Base-by-base conservation (phyloP, 2,113 vertebrate species). In the Morone saxatilis region DNA sequence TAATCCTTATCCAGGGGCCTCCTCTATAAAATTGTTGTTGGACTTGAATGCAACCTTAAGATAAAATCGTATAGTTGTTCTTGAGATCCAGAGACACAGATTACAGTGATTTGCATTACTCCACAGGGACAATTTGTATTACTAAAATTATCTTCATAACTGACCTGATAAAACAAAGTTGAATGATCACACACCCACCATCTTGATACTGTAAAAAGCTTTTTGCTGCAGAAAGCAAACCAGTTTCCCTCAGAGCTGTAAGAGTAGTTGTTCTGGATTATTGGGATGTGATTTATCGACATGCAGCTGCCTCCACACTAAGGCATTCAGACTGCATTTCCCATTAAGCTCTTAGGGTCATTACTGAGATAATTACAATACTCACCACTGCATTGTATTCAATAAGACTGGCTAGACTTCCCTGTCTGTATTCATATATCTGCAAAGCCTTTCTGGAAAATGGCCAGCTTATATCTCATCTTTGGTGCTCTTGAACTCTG, bases 301-400 rank as follows among this genome's bases (percentile, higher is more conserved):
- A 60, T 4, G 13, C 17, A 57, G 43, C 40, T 78, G 8, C 36
- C 38, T 53, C 51, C 20, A 50, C 8, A 61, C 31, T 31, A 31
- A 4, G 25, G 12, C 16, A 14, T 51, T 68, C 62, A 40, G n/a
- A 50, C 1, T 78, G 0, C 9, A 62, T 62, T 76, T 76, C 13
- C 56, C 17, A 73, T 72, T 51, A 48, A 8, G 12, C 7, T 16
- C 8, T 20, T n/a, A 7, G 11, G 22, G 19, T 62, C 48, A 41
- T 41, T 57, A 56, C 6, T 63, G 14, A 50, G 59, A 76, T 57
- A 48, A 65, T 65, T 57, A 31, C 57, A 76, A 83, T 53, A n/a
- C 38, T 81, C n/a, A 36, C 6, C 11, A 38, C 12, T 59, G 17
- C 41, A 38, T 47, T 67, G 20, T 22, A 50, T 73, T 66, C 60